phyloP scores from a whole-genome alignment of 2,888 invertebrate species.

The Heteropelma amictum region DNA sequence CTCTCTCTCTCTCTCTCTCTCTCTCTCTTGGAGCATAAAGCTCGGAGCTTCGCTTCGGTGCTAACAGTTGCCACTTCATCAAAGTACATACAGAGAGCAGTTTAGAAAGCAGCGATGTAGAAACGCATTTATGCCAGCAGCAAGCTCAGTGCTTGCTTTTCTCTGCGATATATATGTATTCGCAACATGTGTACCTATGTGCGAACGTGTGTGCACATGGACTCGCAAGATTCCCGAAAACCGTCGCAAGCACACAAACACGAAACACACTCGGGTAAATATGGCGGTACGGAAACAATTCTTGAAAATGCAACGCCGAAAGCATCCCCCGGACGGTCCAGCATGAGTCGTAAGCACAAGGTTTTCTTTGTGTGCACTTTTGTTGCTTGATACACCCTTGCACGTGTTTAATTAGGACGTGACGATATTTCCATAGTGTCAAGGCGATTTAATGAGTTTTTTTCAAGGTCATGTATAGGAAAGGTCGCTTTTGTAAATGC shows the following conservation, averaged over 20 bases:
- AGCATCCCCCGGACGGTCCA: neutral
- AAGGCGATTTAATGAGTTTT: too few relatives aligned
- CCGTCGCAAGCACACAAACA: conserved; percentile 1
- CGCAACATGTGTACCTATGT: too few relatives aligned
- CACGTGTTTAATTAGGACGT: too few relatives aligned
- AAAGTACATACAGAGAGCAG: conserved; percentile 54
- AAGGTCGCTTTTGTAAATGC: too few relatives aligned
- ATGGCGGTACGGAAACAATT: neutral
- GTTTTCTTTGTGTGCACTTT: too few relatives aligned
- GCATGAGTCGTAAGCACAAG: too few relatives aligned
- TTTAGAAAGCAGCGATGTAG: conserved; percentile 51
- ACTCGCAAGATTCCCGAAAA: conserved; percentile 2
- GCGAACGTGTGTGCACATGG: neutral
- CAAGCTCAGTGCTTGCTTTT: conserved; percentile 20
- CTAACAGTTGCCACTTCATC: conserved; percentile 55
- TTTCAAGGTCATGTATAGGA: too few relatives aligned
- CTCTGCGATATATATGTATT: neutral
- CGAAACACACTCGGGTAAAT: neutral
- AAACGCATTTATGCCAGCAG: conserved; percentile 44
- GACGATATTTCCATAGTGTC: too few relatives aligned
- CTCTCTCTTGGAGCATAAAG: neutral
- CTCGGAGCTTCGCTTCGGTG: conserved; percentile 7
- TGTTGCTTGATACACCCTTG: too few relatives aligned
- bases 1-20: neutral
- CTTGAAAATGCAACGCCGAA: neutral